phyloP scores from a whole-genome alignment of 2,797 vertebrate species.

The Sebastes hubbsi region DNA sequence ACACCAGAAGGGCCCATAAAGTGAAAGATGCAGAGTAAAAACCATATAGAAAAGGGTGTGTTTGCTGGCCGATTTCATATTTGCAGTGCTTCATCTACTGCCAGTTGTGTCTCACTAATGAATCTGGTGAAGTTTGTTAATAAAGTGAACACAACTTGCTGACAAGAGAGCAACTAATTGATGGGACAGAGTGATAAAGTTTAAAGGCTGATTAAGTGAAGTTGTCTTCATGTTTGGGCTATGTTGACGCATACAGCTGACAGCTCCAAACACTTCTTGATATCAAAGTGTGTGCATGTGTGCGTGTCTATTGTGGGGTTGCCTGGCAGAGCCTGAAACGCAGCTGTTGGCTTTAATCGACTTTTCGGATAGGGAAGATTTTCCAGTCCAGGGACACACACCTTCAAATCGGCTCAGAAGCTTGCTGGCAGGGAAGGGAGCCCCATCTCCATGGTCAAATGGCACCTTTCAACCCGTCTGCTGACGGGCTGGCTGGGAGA shows the following conservation, averaged over 20 bases:
- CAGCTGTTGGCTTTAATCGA: slow-evolving; percentile 87
- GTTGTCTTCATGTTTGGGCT: slow-evolving; percentile 47
- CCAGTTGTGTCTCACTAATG: slow-evolving; percentile 65
- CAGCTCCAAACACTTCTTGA: slow-evolving; percentile 68
- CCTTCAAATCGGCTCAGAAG: slow-evolving; percentile 84
- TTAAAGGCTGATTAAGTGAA: slow-evolving; percentile 70
- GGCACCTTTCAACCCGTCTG: slow-evolving; percentile 77
- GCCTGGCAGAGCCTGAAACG: slow-evolving; percentile 82
- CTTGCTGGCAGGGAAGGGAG: slow-evolving; percentile 75
- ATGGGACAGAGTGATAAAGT: slow-evolving; percentile 54
- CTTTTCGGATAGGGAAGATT: slow-evolving; percentile 83
- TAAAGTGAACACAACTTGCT: slow-evolving; percentile 49
- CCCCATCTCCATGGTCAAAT: slow-evolving; percentile 77
- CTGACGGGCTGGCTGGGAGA: slow-evolving; percentile 69
- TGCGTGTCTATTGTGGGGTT: slow-evolving; percentile 50
- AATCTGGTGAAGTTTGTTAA: slow-evolving; percentile 67
- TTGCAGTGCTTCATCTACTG: slow-evolving; percentile 24
- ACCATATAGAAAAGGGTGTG: not conserved
- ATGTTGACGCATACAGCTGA: slow-evolving; percentile 47
- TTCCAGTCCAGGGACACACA: slow-evolving; percentile 78
- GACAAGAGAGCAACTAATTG: slow-evolving; percentile 61
- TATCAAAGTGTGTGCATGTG: slow-evolving; percentile 63
- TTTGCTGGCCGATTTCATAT: not conserved
- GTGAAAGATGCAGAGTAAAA: not conserved
- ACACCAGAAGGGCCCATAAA: not conserved